Base-by-base conservation (phyloP, 2,113 vertebrate genomes). In the Xenus cinereus region DNA sequence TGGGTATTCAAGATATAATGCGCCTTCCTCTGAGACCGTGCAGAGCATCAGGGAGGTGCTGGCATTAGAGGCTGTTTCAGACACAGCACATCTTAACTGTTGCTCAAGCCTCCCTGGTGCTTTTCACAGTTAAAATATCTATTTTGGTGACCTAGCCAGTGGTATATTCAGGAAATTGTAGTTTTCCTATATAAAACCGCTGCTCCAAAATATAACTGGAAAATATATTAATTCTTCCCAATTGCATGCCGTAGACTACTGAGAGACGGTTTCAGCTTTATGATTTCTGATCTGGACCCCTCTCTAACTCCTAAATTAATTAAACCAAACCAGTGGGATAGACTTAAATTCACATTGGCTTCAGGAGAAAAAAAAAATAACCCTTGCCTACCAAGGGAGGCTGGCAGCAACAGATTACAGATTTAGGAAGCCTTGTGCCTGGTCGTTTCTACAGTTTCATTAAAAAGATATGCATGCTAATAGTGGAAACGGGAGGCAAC, bases 401-500 rank as follows among this genome's bases (percentile, higher is more conserved):
- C 89, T 84, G 77, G 45, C 72, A 93, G 88, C 76, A 96, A 75
- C 83, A 93, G 86, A 92, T 84, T 74, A 69, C 48, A 79, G 80
- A 91, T 89, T 95, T 91, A 87, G 63, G 66, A 53, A 96, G 84
- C 74, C 46, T 67, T 74, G 64, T 56, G 90, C 76, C 78, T 85
- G 57, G 48, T 79, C 1, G 13, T 95, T 97, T 94, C 84, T 86
- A 74, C 54, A 53, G 67, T 83, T 96, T 94, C 96, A 93, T 96
- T 97, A 91, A 80, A 96, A 97, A 95, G 60, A 96, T 84, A 80
- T 14, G 35, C 79, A 92, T 0, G 6, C 48, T 94, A 95, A 95
- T 76, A 17, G 18, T 93, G 77, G 94, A 97, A 92, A 95, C 80
- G 93, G 89, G 93, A 97, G 93, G 87, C 93, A 97, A 95, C 97